Evolutionary conservation across 2,113 vertebrate species (phyloP).

Genomic region (Nanorana parkeri): DNA sequence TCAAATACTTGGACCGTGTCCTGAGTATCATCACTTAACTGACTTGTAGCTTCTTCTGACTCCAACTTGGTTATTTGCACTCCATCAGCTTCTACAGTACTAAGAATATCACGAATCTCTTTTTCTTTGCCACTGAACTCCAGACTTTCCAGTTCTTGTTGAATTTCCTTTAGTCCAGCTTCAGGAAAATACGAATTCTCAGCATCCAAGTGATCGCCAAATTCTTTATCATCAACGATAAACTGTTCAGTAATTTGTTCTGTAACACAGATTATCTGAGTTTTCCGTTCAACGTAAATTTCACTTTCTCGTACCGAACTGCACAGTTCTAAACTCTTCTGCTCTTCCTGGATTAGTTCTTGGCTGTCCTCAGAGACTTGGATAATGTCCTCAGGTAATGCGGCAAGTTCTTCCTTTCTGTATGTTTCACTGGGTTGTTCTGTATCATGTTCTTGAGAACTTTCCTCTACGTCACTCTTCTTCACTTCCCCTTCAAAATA

Average conservation of each 20-base stretch:
- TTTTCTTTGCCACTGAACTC: not conserved
- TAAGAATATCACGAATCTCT: not conserved
- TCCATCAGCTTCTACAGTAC: not conserved
- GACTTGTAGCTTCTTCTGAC: not conserved
- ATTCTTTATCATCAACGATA: not conserved
- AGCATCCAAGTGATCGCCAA: not conserved
- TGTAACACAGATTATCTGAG: not conserved
- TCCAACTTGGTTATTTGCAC: not conserved
- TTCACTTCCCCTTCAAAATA: not conserved
- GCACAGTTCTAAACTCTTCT: not conserved
- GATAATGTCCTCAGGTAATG: not conserved
- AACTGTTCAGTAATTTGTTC: slow-evolving; percentile 3
- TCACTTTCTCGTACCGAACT: not conserved
- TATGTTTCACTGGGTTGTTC: not conserved
- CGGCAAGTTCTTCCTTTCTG: not conserved
- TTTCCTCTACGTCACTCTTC: not conserved
- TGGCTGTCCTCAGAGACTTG: not conserved
- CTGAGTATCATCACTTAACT: not conserved
- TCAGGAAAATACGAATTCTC: slow-evolving; percentile 16
- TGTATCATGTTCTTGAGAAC: not conserved
- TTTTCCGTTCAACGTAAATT: not conserved
- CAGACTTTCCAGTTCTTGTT: not conserved
- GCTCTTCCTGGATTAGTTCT: not conserved
- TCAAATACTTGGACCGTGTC: not conserved
- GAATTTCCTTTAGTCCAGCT: rapidly evolving